Evolutionary conservation across 2,113 vertebrate genomes (phyloP), one percentile per base, ranked within the genome.

Genomic region (Rissa tridactyla): DNA sequence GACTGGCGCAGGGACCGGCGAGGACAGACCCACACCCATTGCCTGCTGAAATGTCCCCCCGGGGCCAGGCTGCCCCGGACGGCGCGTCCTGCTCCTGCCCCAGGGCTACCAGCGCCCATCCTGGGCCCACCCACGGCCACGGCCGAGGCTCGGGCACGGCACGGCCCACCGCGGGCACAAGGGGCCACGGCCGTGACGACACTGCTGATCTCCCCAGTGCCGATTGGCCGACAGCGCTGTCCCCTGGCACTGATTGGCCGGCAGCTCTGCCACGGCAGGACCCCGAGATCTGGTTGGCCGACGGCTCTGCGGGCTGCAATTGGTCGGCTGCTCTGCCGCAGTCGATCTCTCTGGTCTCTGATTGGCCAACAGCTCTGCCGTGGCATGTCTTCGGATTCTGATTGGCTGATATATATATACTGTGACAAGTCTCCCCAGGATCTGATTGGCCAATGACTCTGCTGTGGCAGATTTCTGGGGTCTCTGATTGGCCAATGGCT

Each of bases 1-100:
- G 2, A 17, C n/a, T 0, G 1, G 40, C 0, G 0, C 51, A 14
- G 44, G 21, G 26, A 38, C 30, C 0, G 0, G 18, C 10, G 14
- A 51, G 60, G 38, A 40, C 27, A 61, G 54, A 60, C 54, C 62
- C 40, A 32, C 19, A 38, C 7, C 47, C 40, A 25, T 8, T 2
- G 2, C 40, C 57, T 21, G 32, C 36, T 8, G n/a, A 27, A 77
- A n/a, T 0, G 3, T 2, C 4, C 23, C 46, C 9, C 13, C 5
- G 5, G 18, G 18, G 11, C 32, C 4, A 2, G 26, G 30, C 13
- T n/a, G 72, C 10, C 61, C 18, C 0, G 3, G 34, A 36, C 1
- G 0, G 18, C 7, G 0, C 5, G 3, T 54, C 38, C 58, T 5
- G 2, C 69, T 64, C 58, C 57, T 13, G 47, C 32, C n/a, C 29